phyloP scores from a whole-genome alignment of 2,888 invertebrate genomes.

The Thera obeliscata region DNA sequence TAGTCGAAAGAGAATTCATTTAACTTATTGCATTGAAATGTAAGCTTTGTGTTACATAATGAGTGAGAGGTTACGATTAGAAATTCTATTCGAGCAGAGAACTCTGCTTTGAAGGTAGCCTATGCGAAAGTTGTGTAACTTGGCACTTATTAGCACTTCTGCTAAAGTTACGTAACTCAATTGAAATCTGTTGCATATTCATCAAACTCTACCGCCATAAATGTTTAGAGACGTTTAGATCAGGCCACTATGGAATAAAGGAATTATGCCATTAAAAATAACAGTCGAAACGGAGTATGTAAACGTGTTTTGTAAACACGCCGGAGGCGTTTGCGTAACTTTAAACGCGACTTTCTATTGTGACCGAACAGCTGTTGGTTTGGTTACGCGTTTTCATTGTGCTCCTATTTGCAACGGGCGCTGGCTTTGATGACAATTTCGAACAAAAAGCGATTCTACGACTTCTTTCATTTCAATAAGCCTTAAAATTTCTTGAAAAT shows the following conservation, averaged over 20 bases:
- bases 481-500: no score
- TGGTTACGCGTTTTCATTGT: conserved; percentile 69
- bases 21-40: neutral
- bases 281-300: conserved; percentile 24
- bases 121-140: conserved; percentile 41
- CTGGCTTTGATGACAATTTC: conserved; percentile 51
- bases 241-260: conserved; percentile 28
- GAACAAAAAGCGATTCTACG: conserved; percentile 32
- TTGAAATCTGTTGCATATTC: conserved; percentile 41
- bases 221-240: conserved; percentile 34
- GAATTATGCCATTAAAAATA: conserved; percentile 28
- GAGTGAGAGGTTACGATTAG: conserved; percentile 27
- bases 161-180: conserved; percentile 40
- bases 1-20: conserved; percentile 41
- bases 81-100: conserved; percentile 34
- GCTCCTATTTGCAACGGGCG: conserved; percentile 64
- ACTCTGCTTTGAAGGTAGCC: conserved; percentile 30
- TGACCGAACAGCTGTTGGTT: conserved; percentile 71
- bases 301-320: conserved; percentile 68
- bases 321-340: conserved; percentile 68
- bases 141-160: conserved; percentile 41
- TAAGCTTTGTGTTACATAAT: conserved; percentile 9
- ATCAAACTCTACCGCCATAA: conserved; percentile 37
- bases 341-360: conserved; percentile 73
- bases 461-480: neutral